A percentile compares a stretch with the other conserved stretches of the same genome.
Evolutionary conservation across 1,140 invertebrate species (phyloP).

Genomic region (Nebria ingens): DNA sequence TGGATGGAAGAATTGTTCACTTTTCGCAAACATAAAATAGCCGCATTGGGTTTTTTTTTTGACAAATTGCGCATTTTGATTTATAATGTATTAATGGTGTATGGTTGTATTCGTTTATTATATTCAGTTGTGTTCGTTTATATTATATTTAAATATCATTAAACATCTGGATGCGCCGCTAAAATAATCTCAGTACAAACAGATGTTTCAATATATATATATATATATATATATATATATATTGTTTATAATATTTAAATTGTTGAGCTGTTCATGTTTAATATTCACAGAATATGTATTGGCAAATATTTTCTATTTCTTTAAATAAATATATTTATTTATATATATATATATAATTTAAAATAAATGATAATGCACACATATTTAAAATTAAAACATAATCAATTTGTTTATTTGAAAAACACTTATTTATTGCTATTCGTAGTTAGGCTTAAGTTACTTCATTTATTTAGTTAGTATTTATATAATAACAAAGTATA

Average conservation of each 20-base stretch:
- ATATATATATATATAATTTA: background rate
- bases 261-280: background rate
- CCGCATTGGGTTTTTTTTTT: background rate
- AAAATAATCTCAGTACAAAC: background rate
- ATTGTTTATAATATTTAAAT: background rate
- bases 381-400: background rate
- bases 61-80: background rate
- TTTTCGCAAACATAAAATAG: background rate
- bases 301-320: too few relatives aligned
- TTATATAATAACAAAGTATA: background rate
- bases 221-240: background rate
- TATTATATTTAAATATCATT: background rate
- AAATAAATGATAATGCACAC: background rate
- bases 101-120: background rate
- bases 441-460: constrained; percentile 2
- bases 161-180: background rate
- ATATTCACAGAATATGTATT: constrained; percentile 5
- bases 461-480: background rate
- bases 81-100: background rate
- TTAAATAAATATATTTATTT: background rate
- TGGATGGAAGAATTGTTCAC: constrained; percentile 1
- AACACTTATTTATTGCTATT: constrained; percentile 8
- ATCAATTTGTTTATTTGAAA: background rate
- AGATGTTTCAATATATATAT: background rate
- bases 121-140: background rate